Conservation (phyloP, 2,797 vertebrate genomes). For the Gallinago stenura region DNA sequence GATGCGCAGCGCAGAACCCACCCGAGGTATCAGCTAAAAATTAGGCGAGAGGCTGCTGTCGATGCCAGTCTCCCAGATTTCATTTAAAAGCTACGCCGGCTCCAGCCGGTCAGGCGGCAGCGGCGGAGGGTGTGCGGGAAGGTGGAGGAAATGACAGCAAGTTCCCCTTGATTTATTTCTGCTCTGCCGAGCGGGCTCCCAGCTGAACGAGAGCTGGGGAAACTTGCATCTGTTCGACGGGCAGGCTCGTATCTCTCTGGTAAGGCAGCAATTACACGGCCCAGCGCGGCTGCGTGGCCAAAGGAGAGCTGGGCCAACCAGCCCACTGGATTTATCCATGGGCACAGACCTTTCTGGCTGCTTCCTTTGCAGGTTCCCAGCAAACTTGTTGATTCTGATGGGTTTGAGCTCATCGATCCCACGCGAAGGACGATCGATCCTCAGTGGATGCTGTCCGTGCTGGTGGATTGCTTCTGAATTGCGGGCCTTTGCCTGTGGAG, state of each 20-base stretch:
- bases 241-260: conserved; percentile 70
- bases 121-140: conserved; percentile 76
- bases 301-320: conserved; percentile 1
- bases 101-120: conserved; percentile 75
- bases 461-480: not conserved
- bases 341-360: not conserved
- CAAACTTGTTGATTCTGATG: not conserved
- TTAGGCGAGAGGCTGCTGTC: conserved; percentile 74
- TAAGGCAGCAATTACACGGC: conserved; percentile 37
- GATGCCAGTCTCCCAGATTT: conserved; percentile 79
- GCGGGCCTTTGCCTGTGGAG: not conserved
- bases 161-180: conserved; percentile 88
- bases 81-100: conserved; percentile 80
- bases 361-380: not conserved
- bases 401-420: not conserved
- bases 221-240: conserved; percentile 88
- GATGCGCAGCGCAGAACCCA: conserved; percentile 82
- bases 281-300: conserved; percentile 4
- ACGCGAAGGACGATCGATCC: accelerated
- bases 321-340: not conserved
- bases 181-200: conserved; percentile 77
- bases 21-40: conserved; percentile 86
- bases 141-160: conserved; percentile 84
- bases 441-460: not conserved
- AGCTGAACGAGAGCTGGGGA: conserved; percentile 82